phyloP scores from a whole-genome alignment of 2,797 vertebrate genomes.

The Steatocranus sp. region DNA sequence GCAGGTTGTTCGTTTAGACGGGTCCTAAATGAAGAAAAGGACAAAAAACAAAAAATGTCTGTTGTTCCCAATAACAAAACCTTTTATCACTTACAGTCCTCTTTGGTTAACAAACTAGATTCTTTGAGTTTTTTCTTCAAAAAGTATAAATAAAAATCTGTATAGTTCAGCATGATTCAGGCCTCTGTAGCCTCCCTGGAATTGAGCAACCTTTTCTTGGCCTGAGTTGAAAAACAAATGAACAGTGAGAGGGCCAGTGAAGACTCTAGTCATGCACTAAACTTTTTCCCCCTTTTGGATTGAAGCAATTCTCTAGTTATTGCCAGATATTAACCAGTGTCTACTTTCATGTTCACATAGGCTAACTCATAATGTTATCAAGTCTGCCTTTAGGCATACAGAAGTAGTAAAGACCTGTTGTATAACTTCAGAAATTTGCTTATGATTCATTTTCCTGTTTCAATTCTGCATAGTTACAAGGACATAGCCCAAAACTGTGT shows the following conservation, averaged over 20 bases:
- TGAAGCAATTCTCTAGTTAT: not conserved
- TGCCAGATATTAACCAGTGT: not conserved
- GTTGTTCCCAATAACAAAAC: not conserved
- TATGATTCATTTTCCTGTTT: not conserved
- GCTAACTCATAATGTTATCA: not conserved
- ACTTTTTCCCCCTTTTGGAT: not conserved
- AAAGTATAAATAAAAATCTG: not conserved
- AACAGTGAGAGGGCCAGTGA: not conserved
- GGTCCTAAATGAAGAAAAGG: not conserved
- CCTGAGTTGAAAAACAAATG: not conserved
- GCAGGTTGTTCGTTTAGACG: not conserved
- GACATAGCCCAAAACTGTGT: not conserved
- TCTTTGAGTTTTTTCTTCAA: not conserved
- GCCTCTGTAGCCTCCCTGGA: not conserved
- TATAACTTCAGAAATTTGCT: not conserved
- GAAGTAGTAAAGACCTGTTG: not conserved
- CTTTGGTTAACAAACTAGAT: not conserved
- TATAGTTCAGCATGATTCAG: accelerated
- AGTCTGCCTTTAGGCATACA: not conserved
- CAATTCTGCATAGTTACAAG: not conserved
- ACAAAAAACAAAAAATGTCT: not conserved
- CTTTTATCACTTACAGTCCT: not conserved
- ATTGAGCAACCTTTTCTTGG: not conserved
- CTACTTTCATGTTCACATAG: not conserved
- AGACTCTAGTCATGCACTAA: not conserved